phyloP scores from a whole-genome alignment of 2,797 vertebrate species.

The Xyrichtys novacula region DNA sequence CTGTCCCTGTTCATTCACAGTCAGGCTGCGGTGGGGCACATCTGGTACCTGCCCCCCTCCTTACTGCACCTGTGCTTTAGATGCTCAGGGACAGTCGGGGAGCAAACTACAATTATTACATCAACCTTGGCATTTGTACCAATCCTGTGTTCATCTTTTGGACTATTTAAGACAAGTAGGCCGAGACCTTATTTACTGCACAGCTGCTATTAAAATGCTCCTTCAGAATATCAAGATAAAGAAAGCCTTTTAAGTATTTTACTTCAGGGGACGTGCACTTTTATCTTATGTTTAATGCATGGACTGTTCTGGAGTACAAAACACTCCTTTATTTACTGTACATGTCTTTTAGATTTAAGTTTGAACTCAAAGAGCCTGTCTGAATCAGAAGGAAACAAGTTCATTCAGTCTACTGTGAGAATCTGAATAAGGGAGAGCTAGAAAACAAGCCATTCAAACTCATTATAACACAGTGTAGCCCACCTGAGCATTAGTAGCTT shows the following conservation, averaged over 20 bases:
- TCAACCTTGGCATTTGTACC: constrained; percentile 49
- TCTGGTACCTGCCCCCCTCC: constrained; percentile 72
- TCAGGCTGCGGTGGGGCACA: constrained; percentile 67
- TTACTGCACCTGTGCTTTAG: constrained; percentile 71
- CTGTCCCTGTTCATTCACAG: constrained; percentile 58
- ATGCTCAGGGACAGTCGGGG: constrained; percentile 59
- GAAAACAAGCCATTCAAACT: too few species aligned
- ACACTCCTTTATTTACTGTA: too few species aligned
- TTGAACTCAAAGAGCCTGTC: too few species aligned
- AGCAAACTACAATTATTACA: constrained; percentile 52
- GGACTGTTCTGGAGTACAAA: too few species aligned
- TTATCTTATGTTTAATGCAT: background rate
- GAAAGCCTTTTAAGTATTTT: background rate
- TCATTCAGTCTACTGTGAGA: too few species aligned
- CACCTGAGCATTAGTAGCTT: too few species aligned
- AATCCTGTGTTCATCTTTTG: constrained; percentile 36
- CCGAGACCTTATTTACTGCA: constrained; percentile 8
- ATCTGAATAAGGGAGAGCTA: too few species aligned
- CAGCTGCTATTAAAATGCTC: background rate
- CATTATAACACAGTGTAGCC: too few species aligned
- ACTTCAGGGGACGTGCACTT: background rate
- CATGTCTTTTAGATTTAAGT: too few species aligned
- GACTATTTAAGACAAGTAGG: constrained; percentile 13
- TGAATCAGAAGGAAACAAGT: too few species aligned
- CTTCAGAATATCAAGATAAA: background rate